These are phyloP conservation scores for Chrysopilus asiliformis DNA, from an alignment of 2,888 invertebrate genomes.

Conservation along the genomic window DNA sequence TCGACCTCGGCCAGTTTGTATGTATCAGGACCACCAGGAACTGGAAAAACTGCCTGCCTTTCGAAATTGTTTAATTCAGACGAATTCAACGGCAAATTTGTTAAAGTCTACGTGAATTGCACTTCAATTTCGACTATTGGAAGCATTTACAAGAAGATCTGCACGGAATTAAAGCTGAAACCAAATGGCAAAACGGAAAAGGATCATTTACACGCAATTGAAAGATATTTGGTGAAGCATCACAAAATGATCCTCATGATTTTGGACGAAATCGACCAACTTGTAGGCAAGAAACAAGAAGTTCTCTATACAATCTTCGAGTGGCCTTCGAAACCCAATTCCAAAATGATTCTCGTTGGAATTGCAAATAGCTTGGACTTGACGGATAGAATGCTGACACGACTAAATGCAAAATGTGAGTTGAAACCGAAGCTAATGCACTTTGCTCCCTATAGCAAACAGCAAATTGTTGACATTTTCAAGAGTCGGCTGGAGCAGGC, in stretches of 20 bases:
- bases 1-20: constrained; percentile 71
- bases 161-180: constrained; percentile 53
- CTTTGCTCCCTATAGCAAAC: constrained; percentile 83
- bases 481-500: constrained; percentile 59
- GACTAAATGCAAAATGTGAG: constrained; percentile 64
- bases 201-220: constrained; percentile 50
- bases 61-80: constrained; percentile 55
- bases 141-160: constrained; percentile 65
- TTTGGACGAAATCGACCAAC: constrained; percentile 90
- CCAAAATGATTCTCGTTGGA: constrained; percentile 69
- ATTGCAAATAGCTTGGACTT: constrained; percentile 93
- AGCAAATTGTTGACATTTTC: constrained; percentile 80
- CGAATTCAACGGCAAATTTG: constrained; percentile 38
- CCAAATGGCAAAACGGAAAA: constrained; percentile 47
- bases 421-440: constrained; percentile 66
- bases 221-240: constrained; percentile 50
- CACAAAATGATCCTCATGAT: constrained; percentile 70
- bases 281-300: constrained; percentile 65
- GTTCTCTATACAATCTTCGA: constrained; percentile 88
- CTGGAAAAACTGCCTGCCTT: constrained; percentile 88
- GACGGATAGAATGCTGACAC: constrained; percentile 77
- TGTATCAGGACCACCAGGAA: constrained; percentile 93
- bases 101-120: constrained; percentile 62
- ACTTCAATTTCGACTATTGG: constrained; percentile 75
- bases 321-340: constrained; percentile 63